Base-by-base conservation (phyloP, 2,888 invertebrate species). In the Pedicia rivosa region DNA sequence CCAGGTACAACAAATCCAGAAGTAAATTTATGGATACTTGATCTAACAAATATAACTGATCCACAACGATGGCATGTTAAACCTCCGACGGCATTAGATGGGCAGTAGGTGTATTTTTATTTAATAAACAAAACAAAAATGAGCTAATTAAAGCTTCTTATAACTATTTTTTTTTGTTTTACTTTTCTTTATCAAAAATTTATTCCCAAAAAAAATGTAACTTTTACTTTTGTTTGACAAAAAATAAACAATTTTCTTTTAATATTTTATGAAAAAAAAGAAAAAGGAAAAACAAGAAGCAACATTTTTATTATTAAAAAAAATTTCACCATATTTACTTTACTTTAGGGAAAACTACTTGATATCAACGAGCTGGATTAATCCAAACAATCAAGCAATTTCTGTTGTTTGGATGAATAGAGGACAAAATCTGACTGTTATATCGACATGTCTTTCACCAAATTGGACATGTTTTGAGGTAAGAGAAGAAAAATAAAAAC, bases 371-470 rank as follows among this genome's bases (percentile, higher is more conserved):
- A 78, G 80, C 44, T 94, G 92, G 92, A 75, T 87, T 50, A 48
- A 80, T 50, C 72, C 74, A 53, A 72, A 72, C 50, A 79, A 82
- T 59, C 68, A 70, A 43, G 76, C 82, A 56, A 72, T 92, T 45
- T 76, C 83, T 35, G 80, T 84, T 35, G 82, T 90, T 39, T 95
- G 91, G 86, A 80, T 91, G 74, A 88, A 88, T 60, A 72, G 95
- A 48, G 78, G 83, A 30, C 94, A 95, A 64, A 94, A 94, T 61
- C 70, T 84, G 46, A 84, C 87, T 48, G 73, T 90, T 42, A 74
- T 92, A 49, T 80, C 87, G 44, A 74, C 86, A 43, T 94, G 94
- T 59, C 72, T 75, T 42, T 74, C 78, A 30, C 79, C 81, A 6
- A 78, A 75, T 54, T 83, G 87, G 77, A 74, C 76, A 38, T 94